Base-by-base conservation (phyloP, 92 coral and sea anemone species). In the Zoanthus gigantus region DNA sequence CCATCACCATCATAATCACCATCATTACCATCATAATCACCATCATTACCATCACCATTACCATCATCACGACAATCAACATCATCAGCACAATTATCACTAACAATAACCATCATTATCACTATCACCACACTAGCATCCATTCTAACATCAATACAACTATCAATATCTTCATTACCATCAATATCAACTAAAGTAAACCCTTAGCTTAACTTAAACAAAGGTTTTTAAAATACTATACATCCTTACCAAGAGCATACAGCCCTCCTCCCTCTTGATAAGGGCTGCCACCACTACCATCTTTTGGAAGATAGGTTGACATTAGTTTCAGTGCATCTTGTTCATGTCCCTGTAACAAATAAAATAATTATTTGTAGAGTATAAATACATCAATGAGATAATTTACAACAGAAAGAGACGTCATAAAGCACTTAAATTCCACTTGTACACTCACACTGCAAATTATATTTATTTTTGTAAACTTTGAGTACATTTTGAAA, bases 231-330 rank as follows among this genome's bases (percentile, higher is more conserved):
- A 6, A 18, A 18, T 3, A 13, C 12, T 31, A n/a, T n/a, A 9
- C 58, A 8, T 42, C 56, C 88, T 34, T 94, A 95, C 99, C 99
- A 79, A 96, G 78, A 7, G 99, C 99, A 85, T 93, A 96, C 12
- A 96, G 92, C 0, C 99, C 99, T 57, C 99, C 99, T 14, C 99
- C 99, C 58, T 96, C 99, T 83, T 96, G 99, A 68, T 96, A 96
- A 1, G 99, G 98, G 72, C 99, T 96, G 50, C 99, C 99, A 53
- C 93, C 95, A 76, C 95, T 96, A 54, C 98, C 96, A 32, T 96
- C 99, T 76, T 96, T 96, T 10, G 99, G 99, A 18, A 96, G 93
- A 83, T 96, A 96, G 11, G 99, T 92, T 12, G 99, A 92, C 99
- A 96, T 96, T 0, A 96, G 88, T 82, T 96, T 96, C 18, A 96